Evolutionary conservation across 2,113 vertebrate genomes (phyloP).

Genomic region (Dromaius novaehollandiae): DNA sequence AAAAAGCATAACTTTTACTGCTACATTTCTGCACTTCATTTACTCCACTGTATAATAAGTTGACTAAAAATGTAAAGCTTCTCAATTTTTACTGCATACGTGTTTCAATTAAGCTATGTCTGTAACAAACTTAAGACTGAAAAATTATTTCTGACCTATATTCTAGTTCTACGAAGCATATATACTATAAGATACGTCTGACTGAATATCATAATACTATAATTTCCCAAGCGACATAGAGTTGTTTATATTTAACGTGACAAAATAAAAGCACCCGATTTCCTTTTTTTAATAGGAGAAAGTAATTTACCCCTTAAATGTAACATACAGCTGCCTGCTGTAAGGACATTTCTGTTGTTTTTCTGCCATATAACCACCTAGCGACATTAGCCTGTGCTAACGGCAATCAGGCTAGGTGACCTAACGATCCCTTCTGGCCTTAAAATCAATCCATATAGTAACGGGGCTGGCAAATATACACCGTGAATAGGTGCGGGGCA

Average conservation of each 20-base stretch:
- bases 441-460: not conserved
- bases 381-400: not conserved
- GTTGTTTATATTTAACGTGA: conserved; percentile 49
- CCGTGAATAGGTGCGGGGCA: conserved; percentile 26
- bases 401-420: not conserved
- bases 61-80: conserved; percentile 68
- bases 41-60: conserved; percentile 72
- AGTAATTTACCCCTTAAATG: conserved; percentile 57
- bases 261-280: conserved; percentile 45
- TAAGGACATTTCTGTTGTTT: conserved; percentile 49
- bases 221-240: conserved; percentile 46
- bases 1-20: conserved; percentile 56
- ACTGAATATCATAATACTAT: conserved; percentile 19
- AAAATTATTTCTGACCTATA: conserved; percentile 64
- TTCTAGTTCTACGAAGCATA: conserved; percentile 58
- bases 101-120: conserved; percentile 70
- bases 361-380: not conserved
- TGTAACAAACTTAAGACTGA: conserved; percentile 63
- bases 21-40: conserved; percentile 60
- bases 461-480: conserved; percentile 14
- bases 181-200: conserved; percentile 55
- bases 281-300: conserved; percentile 49
- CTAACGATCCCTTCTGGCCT: not conserved
- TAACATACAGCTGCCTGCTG: conserved; percentile 44
- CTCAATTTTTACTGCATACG: conserved; percentile 65